phyloP scores from a whole-genome alignment of 2,113 vertebrate species.

The Ivindomyrus marchei region DNA sequence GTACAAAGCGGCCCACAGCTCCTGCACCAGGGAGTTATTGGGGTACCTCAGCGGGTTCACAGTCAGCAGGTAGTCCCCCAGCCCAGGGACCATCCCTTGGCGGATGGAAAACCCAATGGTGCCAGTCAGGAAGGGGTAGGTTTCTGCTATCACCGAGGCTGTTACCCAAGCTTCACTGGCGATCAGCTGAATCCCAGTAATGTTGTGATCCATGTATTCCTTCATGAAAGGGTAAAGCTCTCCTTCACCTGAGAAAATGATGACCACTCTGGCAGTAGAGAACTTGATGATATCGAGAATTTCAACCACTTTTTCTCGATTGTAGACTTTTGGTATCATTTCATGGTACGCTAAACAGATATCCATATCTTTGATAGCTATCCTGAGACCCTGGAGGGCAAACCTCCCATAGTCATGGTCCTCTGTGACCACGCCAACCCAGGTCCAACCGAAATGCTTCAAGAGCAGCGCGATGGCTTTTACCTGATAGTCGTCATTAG shows the following conservation, averaged over 20 bases:
- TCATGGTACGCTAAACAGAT: slow-evolving; percentile 59
- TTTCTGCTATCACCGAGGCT: too few species aligned
- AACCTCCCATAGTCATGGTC: slow-evolving; percentile 63
- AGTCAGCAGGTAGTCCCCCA: too few species aligned
- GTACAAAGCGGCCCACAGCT: too few species aligned
- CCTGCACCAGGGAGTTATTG: too few species aligned
- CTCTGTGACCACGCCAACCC: slow-evolving; percentile 55
- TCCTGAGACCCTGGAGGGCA: slow-evolving; percentile 54
- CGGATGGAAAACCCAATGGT: too few species aligned
- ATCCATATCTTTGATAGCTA: slow-evolving; percentile 47
- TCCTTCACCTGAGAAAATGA: slow-evolving; percentile 59
- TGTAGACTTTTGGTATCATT: slow-evolving; percentile 60
- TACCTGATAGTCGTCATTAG: slow-evolving; percentile 48
- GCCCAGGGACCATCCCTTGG: too few species aligned
- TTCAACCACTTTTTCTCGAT: slow-evolving; percentile 44
- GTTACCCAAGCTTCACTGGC: slow-evolving; percentile 48
- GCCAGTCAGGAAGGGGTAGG: too few species aligned
- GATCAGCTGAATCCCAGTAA: slow-evolving; percentile 63
- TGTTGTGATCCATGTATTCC: slow-evolving; percentile 58
- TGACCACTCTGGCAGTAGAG: slow-evolving; percentile 58
- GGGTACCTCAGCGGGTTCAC: too few species aligned
- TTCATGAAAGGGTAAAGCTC: slow-evolving; percentile 59
- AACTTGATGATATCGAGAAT: slow-evolving; percentile 57
- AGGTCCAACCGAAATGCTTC: slow-evolving; percentile 58
- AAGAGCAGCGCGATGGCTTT: slow-evolving; percentile 62